These are phyloP conservation scores for Anguilla pacifica DNA, from an alignment of 2,797 vertebrate species.

Conservation along the genomic window DNA sequence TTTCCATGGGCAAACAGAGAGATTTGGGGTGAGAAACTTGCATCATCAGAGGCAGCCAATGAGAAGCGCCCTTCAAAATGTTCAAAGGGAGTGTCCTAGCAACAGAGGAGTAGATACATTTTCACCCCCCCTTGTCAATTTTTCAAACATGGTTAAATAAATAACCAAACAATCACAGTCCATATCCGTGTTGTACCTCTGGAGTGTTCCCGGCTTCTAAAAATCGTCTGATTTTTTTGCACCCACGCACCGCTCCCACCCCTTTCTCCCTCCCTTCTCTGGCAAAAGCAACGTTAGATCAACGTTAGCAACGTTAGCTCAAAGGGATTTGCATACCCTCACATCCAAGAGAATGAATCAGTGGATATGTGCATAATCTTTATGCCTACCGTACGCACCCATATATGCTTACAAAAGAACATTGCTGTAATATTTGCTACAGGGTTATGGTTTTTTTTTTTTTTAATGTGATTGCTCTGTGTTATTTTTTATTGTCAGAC, in stretches of 20 bases:
- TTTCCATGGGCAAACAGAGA: slow-evolving; percentile 77
- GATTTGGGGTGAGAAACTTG: slow-evolving; percentile 79
- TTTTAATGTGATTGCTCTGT: slow-evolving; percentile 13
- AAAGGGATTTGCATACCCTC: slow-evolving; percentile 3
- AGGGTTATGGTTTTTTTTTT: neutral
- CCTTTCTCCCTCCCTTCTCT: neutral
- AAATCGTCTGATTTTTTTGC: neutral
- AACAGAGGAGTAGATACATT: slow-evolving; percentile 79
- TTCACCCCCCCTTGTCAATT: slow-evolving; percentile 58
- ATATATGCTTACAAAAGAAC: neutral
- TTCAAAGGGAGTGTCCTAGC: slow-evolving; percentile 86
- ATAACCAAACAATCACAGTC: slow-evolving; percentile 18
- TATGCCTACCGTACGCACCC: neutral
- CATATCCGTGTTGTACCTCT: neutral
- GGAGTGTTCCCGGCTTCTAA: neutral
- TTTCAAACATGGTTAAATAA: slow-evolving; percentile 24
- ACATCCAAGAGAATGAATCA: neutral
- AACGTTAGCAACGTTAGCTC: neutral
- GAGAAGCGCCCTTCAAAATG: slow-evolving; percentile 67
- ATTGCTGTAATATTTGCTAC: neutral
- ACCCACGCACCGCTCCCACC: neutral
- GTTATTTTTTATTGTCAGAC: slow-evolving; percentile 1
- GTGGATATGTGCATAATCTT: neutral
- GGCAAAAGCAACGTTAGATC: slow-evolving; percentile 6
- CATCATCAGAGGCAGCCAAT: slow-evolving; percentile 81